Evolutionary conservation across 2,888 invertebrate genomes (phyloP).

Genomic region (Parthenolecanium corni): DNA sequence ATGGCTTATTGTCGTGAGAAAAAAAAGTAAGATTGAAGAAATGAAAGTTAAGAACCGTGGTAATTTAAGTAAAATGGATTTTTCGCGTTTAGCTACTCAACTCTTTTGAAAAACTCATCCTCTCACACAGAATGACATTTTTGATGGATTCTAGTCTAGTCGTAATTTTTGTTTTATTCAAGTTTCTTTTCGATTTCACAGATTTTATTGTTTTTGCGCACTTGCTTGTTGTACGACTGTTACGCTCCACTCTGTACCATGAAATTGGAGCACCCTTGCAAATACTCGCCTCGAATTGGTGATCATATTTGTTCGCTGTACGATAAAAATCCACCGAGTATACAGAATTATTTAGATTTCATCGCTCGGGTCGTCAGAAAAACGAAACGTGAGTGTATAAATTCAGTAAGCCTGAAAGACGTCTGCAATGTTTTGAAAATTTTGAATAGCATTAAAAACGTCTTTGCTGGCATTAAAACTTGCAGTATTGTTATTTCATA

Average conservation of each 20-base stretch:
- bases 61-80: too few species aligned
- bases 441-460: too few species aligned
- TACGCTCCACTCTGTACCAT: slow-evolving; percentile 6
- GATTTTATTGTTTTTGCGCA: slow-evolving; percentile 9
- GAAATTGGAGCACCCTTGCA: slow-evolving; percentile 18
- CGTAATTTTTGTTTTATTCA: too few species aligned
- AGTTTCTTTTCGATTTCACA: background rate
- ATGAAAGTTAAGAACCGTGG: too few species aligned
- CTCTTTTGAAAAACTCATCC: too few species aligned
- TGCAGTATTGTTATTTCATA: too few species aligned
- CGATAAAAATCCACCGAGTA: background rate
- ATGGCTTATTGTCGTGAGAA: too few species aligned
- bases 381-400: slow-evolving; percentile 10
- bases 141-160: too few species aligned
- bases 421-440: background rate
- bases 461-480: too few species aligned
- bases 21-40: too few species aligned
- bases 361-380: background rate
- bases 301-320: background rate
- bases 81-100: too few species aligned
- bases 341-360: slow-evolving; percentile 10
- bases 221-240: slow-evolving; percentile 16
- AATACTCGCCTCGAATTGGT: slow-evolving; percentile 8
- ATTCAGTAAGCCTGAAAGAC: background rate
- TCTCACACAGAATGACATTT: too few species aligned